A percentile compares a stretch with the other conserved stretches of the same genome.
These are phyloP conservation scores for Furcula furcula DNA, from an alignment of 2,888 invertebrate species.

Conservation along the genomic window DNA sequence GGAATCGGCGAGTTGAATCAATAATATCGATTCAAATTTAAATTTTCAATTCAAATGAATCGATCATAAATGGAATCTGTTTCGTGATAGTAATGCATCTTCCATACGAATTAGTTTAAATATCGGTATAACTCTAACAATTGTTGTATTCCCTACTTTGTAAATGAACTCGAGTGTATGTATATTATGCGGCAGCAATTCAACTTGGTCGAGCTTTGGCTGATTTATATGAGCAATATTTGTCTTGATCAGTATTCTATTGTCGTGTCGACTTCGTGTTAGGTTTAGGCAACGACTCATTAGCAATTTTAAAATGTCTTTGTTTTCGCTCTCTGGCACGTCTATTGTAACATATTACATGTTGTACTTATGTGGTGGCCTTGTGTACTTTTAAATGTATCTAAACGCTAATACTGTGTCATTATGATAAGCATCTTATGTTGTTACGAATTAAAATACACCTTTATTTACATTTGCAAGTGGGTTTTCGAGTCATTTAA, in stretches of 20 bases:
- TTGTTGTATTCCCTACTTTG: conserved; percentile 8
- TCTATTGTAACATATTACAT: conserved; percentile 37
- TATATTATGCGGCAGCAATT: conserved; percentile 12
- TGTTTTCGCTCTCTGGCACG: conserved; percentile 52
- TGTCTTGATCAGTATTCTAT: conserved; percentile 54
- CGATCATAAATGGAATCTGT: neutral
- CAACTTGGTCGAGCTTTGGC: conserved; percentile 22
- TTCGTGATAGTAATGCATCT: neutral
- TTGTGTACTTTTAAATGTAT: conserved; percentile 27
- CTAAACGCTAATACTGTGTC: conserved; percentile 23
- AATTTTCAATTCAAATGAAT: neutral
- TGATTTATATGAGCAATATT: conserved; percentile 27
- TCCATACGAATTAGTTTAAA: conserved; percentile 15
- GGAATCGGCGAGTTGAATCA: neutral
- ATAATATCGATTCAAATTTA: neutral
- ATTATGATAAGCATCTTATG: conserved; percentile 23
- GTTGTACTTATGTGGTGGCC: conserved; percentile 17
- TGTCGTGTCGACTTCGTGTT: conserved; percentile 51
- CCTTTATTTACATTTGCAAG: conserved; percentile 9
- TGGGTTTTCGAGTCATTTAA: conserved; percentile 2
- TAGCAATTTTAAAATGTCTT: conserved; percentile 67
- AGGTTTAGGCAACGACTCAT: conserved; percentile 66
- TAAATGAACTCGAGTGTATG: conserved; percentile 14
- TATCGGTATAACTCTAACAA: conserved; percentile 10
- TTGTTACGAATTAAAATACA: conserved; percentile 9